A percentile compares a stretch with the other conserved stretches of the same genome.
Evolutionary conservation across 2,888 invertebrate genomes (phyloP).

Genomic region (Malacosoma neustria): DNA sequence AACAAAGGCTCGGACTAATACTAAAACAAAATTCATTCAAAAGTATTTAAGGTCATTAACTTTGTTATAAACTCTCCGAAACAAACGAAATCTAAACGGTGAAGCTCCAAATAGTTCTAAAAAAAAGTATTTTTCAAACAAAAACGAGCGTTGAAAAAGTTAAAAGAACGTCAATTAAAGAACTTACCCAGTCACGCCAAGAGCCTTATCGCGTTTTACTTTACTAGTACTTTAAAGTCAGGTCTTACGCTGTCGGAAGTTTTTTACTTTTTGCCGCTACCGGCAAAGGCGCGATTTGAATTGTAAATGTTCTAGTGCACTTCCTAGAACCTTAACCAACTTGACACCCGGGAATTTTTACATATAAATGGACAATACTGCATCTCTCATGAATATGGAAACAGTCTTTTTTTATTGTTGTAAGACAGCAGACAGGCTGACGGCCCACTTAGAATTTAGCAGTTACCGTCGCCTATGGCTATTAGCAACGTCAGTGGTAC

Average conservation of each 20-base stretch:
- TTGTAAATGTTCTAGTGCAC: conserved; percentile 23
- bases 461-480: no score
- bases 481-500: no score
- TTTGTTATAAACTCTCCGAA: neutral
- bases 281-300: conserved; percentile 18
- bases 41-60: no score
- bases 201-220: conserved; percentile 1
- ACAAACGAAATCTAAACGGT: neutral
- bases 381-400: conserved; percentile 20
- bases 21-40: no score
- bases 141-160: neutral
- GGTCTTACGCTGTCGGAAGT: neutral
- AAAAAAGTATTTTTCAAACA: neutral
- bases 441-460: no score
- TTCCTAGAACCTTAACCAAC: conserved; percentile 14
- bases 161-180: neutral
- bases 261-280: conserved; percentile 10
- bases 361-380: conserved; percentile 18
- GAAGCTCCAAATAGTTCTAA: neutral
- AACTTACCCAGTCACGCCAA: conserved; percentile 4
- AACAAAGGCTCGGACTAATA: no score
- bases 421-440: no score
- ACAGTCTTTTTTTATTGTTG: no score
- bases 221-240: conserved; percentile 1
- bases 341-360: conserved; percentile 14